Evolutionary conservation across 2,888 invertebrate genomes (phyloP).

Genomic region (Thysanoteuthis rhombus): DNA sequence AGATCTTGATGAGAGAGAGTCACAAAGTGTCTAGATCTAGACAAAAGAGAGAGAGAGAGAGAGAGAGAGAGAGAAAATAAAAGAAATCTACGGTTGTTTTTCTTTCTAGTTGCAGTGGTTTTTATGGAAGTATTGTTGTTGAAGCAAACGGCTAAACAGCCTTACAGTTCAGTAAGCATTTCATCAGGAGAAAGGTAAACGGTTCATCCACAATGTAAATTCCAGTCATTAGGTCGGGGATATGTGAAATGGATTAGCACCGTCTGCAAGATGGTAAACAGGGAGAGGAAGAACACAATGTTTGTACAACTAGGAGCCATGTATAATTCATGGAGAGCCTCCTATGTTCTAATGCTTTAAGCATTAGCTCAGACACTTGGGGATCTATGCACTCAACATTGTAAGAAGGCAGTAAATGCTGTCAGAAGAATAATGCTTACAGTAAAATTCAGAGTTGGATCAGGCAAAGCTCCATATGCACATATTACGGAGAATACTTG

Average conservation of each 20-base stretch:
- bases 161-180: neutral
- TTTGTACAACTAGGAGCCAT: neutral
- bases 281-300: neutral
- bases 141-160: neutral
- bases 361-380: neutral
- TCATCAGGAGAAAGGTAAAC: neutral
- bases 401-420: neutral
- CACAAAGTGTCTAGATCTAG: neutral
- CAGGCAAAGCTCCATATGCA: neutral
- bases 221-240: conserved; percentile 12
- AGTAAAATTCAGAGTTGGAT: neutral
- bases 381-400: neutral
- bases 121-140: neutral
- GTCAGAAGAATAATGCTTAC: neutral
- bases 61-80: neutral
- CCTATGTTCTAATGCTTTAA: neutral
- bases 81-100: neutral
- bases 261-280: neutral
- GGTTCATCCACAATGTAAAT: conserved; percentile 12
- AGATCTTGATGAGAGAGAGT: neutral
- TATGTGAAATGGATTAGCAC: neutral
- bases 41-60: neutral
- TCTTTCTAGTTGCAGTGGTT: neutral
- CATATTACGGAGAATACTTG: neutral
- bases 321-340: conserved; percentile 12